Evolutionary conservation across 2,888 invertebrate species (phyloP).

Genomic region (Lamproptera curius): DNA sequence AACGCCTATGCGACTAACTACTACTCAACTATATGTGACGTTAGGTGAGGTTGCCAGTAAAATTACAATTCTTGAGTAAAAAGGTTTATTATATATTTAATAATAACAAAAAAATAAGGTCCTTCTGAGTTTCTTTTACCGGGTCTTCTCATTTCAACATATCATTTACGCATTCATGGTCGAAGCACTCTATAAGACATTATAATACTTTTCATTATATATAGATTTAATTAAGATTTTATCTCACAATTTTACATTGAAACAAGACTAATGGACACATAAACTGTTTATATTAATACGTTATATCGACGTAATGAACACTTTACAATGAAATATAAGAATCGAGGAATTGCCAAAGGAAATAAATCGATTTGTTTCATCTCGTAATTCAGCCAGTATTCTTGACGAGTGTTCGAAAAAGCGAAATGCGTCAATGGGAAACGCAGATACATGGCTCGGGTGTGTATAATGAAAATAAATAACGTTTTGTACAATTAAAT

Average conservation of each 20-base stretch:
- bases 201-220: too few relatives aligned
- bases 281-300: too few relatives aligned
- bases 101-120: background rate
- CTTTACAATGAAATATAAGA: too few relatives aligned
- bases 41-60: conserved; percentile 15
- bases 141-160: background rate
- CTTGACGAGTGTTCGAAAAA: background rate
- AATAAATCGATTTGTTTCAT: too few relatives aligned
- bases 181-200: background rate
- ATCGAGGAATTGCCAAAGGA: too few relatives aligned
- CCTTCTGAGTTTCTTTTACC: too few relatives aligned
- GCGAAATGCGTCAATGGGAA: conserved; percentile 10
- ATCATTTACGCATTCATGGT: background rate
- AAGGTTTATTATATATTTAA: background rate
- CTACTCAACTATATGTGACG: conserved; percentile 6
- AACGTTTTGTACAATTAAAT: conserved; percentile 4
- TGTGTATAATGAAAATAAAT: conserved; percentile 5
- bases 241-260: too few relatives aligned
- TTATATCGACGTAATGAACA: too few relatives aligned
- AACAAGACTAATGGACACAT: too few relatives aligned
- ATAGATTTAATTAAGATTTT: too few relatives aligned
- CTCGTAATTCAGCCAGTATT: conserved; percentile 1
- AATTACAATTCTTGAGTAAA: conserved; percentile 8
- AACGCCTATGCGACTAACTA: conserved; percentile 8
- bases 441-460: background rate